These are phyloP conservation scores for Idaea straminata DNA, from an alignment of 2,888 invertebrate genomes.

Conservation along the genomic window DNA sequence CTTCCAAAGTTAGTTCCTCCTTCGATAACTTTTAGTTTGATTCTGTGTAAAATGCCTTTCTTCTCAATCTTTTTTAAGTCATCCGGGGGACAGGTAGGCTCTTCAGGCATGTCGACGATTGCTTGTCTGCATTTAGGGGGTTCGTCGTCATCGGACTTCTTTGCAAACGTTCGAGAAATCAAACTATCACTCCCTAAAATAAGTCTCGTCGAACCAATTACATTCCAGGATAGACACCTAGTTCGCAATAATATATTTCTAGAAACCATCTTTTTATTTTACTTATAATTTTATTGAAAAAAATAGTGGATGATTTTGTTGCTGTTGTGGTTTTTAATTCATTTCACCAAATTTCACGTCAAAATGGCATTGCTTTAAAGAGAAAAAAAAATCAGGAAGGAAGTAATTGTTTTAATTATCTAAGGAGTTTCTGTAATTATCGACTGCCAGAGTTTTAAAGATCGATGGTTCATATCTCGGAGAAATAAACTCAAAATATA, in stretches of 20 bases:
- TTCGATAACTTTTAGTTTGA: constrained; percentile 61
- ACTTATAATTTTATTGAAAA: constrained; percentile 24
- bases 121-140: constrained; percentile 48
- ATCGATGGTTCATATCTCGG: constrained; percentile 6
- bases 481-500: constrained; percentile 13
- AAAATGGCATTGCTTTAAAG: constrained; percentile 9
- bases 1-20: constrained; percentile 74
- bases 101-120: constrained; percentile 51
- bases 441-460: constrained; percentile 25
- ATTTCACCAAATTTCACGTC: constrained; percentile 23
- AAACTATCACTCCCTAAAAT: constrained; percentile 21
- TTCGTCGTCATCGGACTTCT: constrained; percentile 36
- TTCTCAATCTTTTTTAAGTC: constrained; percentile 50
- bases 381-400: constrained; percentile 10
- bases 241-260: constrained; percentile 33
- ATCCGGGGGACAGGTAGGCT: constrained; percentile 31
- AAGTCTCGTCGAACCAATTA: constrained; percentile 26
- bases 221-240: constrained; percentile 35
- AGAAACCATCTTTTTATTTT: constrained; percentile 25
- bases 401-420: too few relatives aligned
- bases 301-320: constrained; percentile 34
- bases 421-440: constrained; percentile 1
- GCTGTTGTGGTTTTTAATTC: constrained; percentile 38
- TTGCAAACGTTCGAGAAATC: constrained; percentile 42
- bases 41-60: constrained; percentile 58